phyloP scores from a whole-genome alignment of 2,113 vertebrate genomes.

The Mola mola region DNA sequence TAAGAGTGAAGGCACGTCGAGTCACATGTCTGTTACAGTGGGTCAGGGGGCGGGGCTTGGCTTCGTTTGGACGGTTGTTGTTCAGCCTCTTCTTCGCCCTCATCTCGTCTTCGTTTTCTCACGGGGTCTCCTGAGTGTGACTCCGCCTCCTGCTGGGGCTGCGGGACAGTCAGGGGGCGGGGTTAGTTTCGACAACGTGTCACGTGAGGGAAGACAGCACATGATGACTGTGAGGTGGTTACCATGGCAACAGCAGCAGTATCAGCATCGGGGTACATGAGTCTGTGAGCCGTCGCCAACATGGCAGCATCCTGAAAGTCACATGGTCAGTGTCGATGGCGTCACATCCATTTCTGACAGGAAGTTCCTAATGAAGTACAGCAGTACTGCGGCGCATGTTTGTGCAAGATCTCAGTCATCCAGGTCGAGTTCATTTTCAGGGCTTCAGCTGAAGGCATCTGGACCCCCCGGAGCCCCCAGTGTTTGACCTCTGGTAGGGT shows the following conservation, averaged over 20 bases:
- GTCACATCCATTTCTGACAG: slow-evolving; percentile 16
- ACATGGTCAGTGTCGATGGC: neutral
- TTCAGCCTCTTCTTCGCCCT: slow-evolving; percentile 5
- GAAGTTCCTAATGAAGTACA: too few species aligned
- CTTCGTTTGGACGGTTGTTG: slow-evolving; percentile 51
- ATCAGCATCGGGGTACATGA: slow-evolving; percentile 64
- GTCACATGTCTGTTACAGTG: neutral
- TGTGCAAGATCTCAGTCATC: too few species aligned
- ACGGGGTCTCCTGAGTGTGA: neutral
- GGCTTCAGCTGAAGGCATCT: too few species aligned
- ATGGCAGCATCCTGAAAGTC: slow-evolving; percentile 64
- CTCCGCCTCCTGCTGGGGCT: slow-evolving; percentile 25
- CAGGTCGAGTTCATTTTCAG: too few species aligned
- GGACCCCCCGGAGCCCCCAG: too few species aligned
- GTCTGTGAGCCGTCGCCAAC: slow-evolving; percentile 48
- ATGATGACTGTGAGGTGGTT: slow-evolving; percentile 14
- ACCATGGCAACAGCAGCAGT: slow-evolving; percentile 19
- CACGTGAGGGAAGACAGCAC: neutral
- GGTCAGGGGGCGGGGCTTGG: slow-evolving; percentile 25
- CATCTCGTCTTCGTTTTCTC: slow-evolving; percentile 59
- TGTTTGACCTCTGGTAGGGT: too few species aligned
- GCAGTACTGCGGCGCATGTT: too few species aligned
- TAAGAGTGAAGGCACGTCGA: neutral
- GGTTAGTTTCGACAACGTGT: slow-evolving; percentile 7
- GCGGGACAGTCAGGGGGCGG: too few species aligned